A percentile compares a stretch with the other conserved stretches of the same genome.
Conservation (phyloP, 2,797 vertebrate species). For the Fringilla coelebs region DNA sequence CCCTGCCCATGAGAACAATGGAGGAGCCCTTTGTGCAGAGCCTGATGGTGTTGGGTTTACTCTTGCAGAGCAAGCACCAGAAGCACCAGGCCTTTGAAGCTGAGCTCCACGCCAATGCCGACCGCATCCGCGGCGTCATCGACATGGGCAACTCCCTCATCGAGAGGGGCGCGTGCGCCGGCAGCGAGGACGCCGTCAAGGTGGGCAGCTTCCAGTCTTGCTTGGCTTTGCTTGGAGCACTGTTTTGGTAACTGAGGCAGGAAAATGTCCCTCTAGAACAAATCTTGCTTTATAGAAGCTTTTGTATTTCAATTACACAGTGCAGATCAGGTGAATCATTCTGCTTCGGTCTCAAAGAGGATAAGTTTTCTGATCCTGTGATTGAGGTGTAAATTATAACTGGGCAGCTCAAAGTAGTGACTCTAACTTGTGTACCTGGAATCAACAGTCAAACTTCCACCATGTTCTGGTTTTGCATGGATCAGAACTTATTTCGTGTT, state of each 20-base stretch:
- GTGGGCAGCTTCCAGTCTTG: slow-evolving; percentile 59
- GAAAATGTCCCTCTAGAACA: background rate
- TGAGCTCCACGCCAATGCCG: slow-evolving; percentile 95
- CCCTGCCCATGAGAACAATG: background rate
- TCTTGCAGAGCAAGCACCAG: slow-evolving; percentile 94
- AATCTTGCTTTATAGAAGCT: background rate
- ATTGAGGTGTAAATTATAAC: background rate
- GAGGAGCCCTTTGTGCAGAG: background rate
- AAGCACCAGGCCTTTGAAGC: slow-evolving; percentile 99
- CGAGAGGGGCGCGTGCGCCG: slow-evolving; percentile 92
- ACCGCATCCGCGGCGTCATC: slow-evolving; percentile 94
- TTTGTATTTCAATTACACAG: accelerated
- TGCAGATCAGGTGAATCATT: background rate
- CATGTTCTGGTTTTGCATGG: background rate
- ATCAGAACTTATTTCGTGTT: background rate
- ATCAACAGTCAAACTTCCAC: background rate
- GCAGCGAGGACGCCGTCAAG: slow-evolving; percentile 97
- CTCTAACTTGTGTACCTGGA: background rate
- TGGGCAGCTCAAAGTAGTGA: background rate
- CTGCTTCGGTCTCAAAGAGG: background rate
- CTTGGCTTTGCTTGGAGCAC: background rate
- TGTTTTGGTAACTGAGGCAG: background rate
- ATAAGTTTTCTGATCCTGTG: background rate
- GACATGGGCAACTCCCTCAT: slow-evolving; percentile 95
- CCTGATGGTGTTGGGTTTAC: background rate